These are phyloP conservation scores for Adelognathus sp. DNA, from an alignment of 2,888 invertebrate species.

Conservation along the genomic window DNA sequence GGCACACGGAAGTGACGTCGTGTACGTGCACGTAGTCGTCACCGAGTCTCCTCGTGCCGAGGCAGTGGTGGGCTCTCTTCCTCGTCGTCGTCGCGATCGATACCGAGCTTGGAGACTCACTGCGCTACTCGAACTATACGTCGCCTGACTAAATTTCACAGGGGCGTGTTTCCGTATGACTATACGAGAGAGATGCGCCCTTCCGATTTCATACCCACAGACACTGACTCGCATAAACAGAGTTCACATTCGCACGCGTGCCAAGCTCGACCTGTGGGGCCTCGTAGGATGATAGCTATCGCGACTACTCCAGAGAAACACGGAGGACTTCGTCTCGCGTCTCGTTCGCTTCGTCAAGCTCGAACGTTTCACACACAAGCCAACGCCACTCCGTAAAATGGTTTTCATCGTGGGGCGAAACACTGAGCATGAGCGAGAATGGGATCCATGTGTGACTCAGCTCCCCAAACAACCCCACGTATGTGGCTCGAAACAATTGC, in stretches of 20 bases:
- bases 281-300: not conserved
- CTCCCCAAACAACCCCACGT: not conserved
- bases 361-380: constrained; percentile 28
- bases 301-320: not conserved
- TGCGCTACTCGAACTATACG: not conserved
- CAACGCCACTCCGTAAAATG: constrained; percentile 2
- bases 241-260: constrained; percentile 16
- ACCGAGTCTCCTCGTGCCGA: constrained; percentile 13
- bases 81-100: constrained; percentile 47
- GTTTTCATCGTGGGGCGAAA: not conserved
- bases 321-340: constrained; percentile 28
- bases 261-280: not conserved
- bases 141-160: constrained; percentile 1
- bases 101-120: constrained; percentile 21
- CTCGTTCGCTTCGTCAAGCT: not conserved
- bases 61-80: not conserved
- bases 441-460: constrained; percentile 20
- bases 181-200: too few species aligned
- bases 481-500: constrained; percentile 7
- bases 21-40: constrained; percentile 5
- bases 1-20: constrained; percentile 27
- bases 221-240: not conserved
- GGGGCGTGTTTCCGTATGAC: too few species aligned
- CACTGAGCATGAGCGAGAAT: not conserved
- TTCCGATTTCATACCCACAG: too few species aligned